Evolutionary conservation across 2,113 vertebrate species (phyloP).

Genomic region (Zingel zingel): DNA sequence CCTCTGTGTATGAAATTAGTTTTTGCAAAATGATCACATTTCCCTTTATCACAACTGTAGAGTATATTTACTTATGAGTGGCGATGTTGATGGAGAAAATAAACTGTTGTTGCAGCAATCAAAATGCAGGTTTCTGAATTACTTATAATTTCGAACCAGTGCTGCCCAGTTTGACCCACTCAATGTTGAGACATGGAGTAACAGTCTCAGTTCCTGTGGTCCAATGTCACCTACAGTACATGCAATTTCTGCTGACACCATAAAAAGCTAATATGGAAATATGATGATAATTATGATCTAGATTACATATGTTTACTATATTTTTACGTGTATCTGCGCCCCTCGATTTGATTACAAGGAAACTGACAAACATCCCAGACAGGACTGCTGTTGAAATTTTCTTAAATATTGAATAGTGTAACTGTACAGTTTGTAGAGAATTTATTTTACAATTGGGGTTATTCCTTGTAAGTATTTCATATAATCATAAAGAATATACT

Average conservation of each 20-base stretch:
- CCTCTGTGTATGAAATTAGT: neutral
- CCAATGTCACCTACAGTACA: neutral
- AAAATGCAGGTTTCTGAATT: neutral
- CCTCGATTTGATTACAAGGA: neutral
- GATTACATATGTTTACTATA: constrained; percentile 15
- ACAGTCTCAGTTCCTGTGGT: neutral
- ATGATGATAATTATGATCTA: neutral
- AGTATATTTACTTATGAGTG: neutral
- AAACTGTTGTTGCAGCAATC: neutral
- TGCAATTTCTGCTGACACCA: neutral
- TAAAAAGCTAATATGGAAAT: neutral
- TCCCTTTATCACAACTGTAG: neutral
- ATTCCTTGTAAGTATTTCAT: neutral
- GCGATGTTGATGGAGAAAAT: neutral
- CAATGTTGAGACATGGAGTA: neutral
- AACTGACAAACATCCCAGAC: neutral
- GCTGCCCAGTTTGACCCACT: neutral
- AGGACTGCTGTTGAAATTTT: neutral
- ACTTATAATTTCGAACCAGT: neutral
- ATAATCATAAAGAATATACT: neutral
- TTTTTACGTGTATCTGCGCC: neutral
- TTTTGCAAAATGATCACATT: neutral
- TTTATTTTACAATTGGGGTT: neutral
- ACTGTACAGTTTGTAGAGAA: neutral
- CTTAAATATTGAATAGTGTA: neutral